Evolutionary conservation across 1,140 invertebrate genomes (phyloP).

Genomic region (Zaprionus tsacasi): DNA sequence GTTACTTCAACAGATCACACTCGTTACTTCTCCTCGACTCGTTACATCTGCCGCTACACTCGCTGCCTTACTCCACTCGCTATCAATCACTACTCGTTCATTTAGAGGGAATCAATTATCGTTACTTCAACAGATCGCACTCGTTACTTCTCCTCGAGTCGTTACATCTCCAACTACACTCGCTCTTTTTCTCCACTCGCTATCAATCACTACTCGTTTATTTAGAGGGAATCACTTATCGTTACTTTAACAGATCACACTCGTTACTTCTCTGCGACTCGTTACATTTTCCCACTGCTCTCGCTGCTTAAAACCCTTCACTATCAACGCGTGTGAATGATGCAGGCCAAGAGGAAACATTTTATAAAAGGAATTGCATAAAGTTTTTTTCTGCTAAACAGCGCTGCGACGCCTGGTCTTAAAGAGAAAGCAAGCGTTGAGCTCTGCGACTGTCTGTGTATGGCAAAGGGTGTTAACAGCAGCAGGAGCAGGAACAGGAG

Average conservation of each 20-base stretch:
- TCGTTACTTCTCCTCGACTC: too few species aligned
- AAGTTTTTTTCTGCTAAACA: slow-evolving; percentile 64
- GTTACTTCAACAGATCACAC: too few species aligned
- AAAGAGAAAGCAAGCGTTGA: slow-evolving; percentile 44
- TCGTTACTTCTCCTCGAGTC: too few species aligned
- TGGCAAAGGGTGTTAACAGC: background rate
- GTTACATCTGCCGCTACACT: too few species aligned
- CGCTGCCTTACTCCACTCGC: too few species aligned
- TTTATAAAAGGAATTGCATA: slow-evolving; percentile 79
- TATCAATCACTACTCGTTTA: background rate
- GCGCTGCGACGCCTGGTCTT: slow-evolving; percentile 42
- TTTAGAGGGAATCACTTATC: too few species aligned
- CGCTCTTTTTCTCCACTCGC: too few species aligned
- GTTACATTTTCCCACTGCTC: background rate
- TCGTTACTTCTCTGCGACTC: background rate
- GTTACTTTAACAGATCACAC: background rate
- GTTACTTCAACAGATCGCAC: too few species aligned
- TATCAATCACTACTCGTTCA: too few species aligned
- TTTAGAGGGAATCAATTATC: too few species aligned
- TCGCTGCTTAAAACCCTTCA: background rate
- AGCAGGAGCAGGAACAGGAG: background rate
- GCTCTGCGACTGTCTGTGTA: background rate
- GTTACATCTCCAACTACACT: too few species aligned
- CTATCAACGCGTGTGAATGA: slow-evolving; percentile 49
- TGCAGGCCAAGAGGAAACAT: slow-evolving; percentile 56